Evolutionary conservation across 2,888 invertebrate species (phyloP).

Genomic region (Ennomos erosarius): DNA sequence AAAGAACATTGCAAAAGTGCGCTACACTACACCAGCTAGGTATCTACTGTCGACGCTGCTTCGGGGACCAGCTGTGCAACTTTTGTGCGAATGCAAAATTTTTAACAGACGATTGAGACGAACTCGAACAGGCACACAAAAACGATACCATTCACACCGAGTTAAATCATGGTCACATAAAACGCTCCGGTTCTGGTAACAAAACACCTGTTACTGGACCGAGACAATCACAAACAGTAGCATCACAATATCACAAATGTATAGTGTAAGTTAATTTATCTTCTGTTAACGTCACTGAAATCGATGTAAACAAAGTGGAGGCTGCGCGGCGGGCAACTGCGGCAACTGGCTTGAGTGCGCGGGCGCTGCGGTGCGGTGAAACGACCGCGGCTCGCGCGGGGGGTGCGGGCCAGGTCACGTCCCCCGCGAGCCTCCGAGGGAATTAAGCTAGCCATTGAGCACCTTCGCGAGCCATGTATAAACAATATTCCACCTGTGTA

Average conservation of each 20-base stretch:
- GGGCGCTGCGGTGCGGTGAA: constrained; percentile 65
- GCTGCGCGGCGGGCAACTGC: constrained; percentile 81
- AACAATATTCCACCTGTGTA: constrained; percentile 75
- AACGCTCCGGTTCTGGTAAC: constrained; percentile 34
- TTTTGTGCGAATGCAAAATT: constrained; percentile 64
- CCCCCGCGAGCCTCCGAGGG: constrained; percentile 58
- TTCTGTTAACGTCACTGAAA: constrained; percentile 29
- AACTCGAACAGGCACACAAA: constrained; percentile 49
- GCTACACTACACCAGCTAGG: constrained; percentile 41
- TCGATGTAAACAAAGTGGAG: constrained; percentile 81
- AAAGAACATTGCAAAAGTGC: constrained; percentile 24
- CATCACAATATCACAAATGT: constrained; percentile 50
- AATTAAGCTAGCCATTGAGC: constrained; percentile 68
- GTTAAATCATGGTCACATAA: constrained; percentile 43
- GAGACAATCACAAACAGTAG: constrained; percentile 38
- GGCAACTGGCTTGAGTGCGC: constrained; percentile 66
- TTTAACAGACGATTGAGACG: constrained; percentile 48
- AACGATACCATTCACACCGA: constrained; percentile 45
- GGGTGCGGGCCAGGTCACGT: constrained; percentile 61
- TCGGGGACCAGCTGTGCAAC: constrained; percentile 62
- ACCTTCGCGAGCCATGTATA: constrained; percentile 59
- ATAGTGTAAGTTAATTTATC: constrained; percentile 30
- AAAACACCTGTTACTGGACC: constrained; percentile 36
- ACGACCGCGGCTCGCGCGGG: constrained; percentile 56
- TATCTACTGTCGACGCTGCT: constrained; percentile 47